These are phyloP conservation scores for Neocrepidodera transversa DNA, from an alignment of 2,888 invertebrate genomes.

Conservation along the genomic window DNA sequence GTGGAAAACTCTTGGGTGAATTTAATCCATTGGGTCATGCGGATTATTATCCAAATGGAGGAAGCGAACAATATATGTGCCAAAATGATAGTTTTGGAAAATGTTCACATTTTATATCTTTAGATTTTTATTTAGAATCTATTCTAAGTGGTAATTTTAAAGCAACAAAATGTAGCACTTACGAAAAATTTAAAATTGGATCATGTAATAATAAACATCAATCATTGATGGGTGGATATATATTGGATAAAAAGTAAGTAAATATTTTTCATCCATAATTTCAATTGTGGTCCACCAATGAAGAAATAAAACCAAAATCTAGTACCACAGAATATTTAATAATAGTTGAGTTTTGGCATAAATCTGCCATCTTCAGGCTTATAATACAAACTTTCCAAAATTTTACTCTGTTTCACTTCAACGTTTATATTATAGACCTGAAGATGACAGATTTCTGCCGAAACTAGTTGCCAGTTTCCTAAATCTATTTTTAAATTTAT, in stretches of 20 bases:
- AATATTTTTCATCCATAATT: no score
- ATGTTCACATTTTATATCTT: conserved; percentile 9
- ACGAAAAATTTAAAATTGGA: not conserved
- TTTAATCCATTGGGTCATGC: not conserved
- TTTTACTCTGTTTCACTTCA: no score
- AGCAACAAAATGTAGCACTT: conserved; percentile 9
- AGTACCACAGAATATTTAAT: no score
- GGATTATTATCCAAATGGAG: conserved; percentile 21
- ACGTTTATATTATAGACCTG: no score
- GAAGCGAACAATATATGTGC: conserved; percentile 46
- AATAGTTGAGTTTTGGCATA: no score
- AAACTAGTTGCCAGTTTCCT: no score
- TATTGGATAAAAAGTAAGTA: conserved; percentile 21
- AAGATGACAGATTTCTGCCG: no score
- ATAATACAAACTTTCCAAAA: no score
- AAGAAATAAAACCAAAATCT: no score
- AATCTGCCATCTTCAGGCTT: no score
- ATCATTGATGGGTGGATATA: conserved; percentile 13
- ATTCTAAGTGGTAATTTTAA: conserved; percentile 9
- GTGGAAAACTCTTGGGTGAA: not conserved
- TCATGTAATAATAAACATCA: not conserved
- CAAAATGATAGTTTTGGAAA: not conserved
- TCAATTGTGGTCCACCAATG: no score
- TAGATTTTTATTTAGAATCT: conserved; percentile 9
- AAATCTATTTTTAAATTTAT: no score